A percentile compares a stretch with the other conserved stretches of the same genome.
phyloP scores from a whole-genome alignment of 2,888 invertebrate species.

The Amphiduros pacificus region DNA sequence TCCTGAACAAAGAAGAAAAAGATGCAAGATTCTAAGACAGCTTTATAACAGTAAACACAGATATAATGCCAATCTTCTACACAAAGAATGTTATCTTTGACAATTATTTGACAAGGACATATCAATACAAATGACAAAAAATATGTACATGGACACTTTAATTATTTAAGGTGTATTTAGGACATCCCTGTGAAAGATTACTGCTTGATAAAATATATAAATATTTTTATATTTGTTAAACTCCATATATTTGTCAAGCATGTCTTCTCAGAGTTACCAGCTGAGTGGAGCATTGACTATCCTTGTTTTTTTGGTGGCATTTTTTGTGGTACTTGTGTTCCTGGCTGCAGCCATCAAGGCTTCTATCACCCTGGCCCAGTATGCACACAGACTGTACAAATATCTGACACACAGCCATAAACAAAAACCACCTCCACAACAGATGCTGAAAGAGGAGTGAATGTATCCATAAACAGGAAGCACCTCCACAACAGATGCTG shows the following conservation, averaged over 20 bases:
- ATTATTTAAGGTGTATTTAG: no score
- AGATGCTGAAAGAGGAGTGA: not conserved
- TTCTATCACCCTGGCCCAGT: not conserved
- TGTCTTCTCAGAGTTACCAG: slow-evolving; percentile 16
- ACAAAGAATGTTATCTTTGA: slow-evolving; percentile 9
- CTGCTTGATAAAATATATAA: no score
- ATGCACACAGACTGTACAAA: not conserved
- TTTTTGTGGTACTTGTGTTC: not conserved
- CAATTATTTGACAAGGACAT: not conserved
- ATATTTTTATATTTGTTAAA: no score
- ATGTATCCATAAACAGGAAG: not conserved
- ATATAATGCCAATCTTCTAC: not conserved
- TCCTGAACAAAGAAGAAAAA: slow-evolving; percentile 79
- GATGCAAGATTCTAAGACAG: slow-evolving; percentile 14
- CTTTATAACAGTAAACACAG: no score
- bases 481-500: not conserved
- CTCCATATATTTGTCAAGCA: not conserved
- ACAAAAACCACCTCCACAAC: not conserved
- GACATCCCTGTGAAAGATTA: no score
- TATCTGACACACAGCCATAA: not conserved
- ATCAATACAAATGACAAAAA: no score
- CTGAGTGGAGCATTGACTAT: slow-evolving; percentile 7
- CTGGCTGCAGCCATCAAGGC: slow-evolving; percentile 4
- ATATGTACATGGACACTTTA: no score
- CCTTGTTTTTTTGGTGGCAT: not conserved